Evolutionary conservation across 2,113 vertebrate species (phyloP), one percentile per base, ranked within the genome.

Genomic region (Microtus oregoni): DNA sequence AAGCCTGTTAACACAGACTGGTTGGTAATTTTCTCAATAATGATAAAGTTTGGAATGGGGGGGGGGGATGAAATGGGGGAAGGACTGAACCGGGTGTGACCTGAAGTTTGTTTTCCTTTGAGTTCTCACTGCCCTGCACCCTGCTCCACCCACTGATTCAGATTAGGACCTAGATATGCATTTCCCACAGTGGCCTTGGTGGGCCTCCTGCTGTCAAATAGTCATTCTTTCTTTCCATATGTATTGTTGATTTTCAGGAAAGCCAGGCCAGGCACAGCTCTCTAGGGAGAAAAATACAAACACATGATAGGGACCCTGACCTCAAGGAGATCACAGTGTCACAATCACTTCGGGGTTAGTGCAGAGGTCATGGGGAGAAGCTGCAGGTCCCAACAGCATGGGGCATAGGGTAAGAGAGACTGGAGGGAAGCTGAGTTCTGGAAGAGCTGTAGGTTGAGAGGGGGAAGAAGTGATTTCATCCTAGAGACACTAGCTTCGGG

Each of bases 271-370:
- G 5, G 38, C 38, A 38, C 3, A 0, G 9, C 4, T 38, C 2
- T 41, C 52, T 47, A 24, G 38, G 65, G 22, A 93, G 17, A 38
- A 72, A 47, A 58, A 14, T 6, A 1, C 15, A 44, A 85, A 65
- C 7, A 32, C 55, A 28, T 2, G 3, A 63, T 44, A 6, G 10
- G 50, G 67, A 58, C 0, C 0, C 22, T 28, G 47, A 22, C 28
- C 24, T 58, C n/a, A 10, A 22, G 58, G 47, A 63, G 19, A 10
- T 76, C 44, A 38, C 55, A 44, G 7, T 41, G 47, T 55, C 35
- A 10, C 47, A 1, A 32, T 10, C n/a, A 32, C 38, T 44, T 4
- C 44, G 8, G 24, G n/a, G 41, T 0, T 4, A 0, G 1, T 19
- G 44, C 19, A 22, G 15, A 30, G 12, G 38, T n/a, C 32, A 8